phyloP scores from a whole-genome alignment of 2,888 invertebrate genomes.

The Dastarcus helophoroides region DNA sequence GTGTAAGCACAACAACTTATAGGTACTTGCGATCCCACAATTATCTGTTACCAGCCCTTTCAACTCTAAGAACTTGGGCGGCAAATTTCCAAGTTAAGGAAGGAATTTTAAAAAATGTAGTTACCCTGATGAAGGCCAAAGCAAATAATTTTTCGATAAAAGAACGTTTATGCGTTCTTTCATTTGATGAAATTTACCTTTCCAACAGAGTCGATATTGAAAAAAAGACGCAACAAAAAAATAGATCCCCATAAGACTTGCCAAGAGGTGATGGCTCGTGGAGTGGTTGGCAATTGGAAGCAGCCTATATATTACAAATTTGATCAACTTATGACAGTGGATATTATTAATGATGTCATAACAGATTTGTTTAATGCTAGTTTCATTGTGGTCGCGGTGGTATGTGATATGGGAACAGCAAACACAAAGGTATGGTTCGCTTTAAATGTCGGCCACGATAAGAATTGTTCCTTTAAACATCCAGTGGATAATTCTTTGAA shows the following conservation, averaged over 20 bases:
- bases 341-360: no score
- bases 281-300: slow-evolving; percentile 2
- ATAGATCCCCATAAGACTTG: not conserved
- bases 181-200: not conserved
- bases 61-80: slow-evolving; percentile 10
- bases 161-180: slow-evolving; percentile 5
- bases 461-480: slow-evolving; percentile 4
- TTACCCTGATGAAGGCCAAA: slow-evolving; percentile 8
- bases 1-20: slow-evolving; percentile 12
- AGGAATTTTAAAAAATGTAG: slow-evolving; percentile 8
- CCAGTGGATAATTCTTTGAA: slow-evolving; percentile 1
- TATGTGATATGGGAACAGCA: not conserved
- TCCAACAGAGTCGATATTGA: not conserved
- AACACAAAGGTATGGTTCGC: not conserved
- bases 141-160: slow-evolving; percentile 3
- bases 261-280: slow-evolving; percentile 4
- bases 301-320: slow-evolving; percentile 2
- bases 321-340: not conserved
- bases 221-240: not conserved
- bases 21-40: slow-evolving; percentile 8
- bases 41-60: slow-evolving; percentile 10
- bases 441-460: slow-evolving; percentile 1
- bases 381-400: not conserved
- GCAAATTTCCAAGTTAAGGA: slow-evolving; percentile 6
- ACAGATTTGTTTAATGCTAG: not conserved